Percentiles rank a stretch among this genome's conserved stretches.
phyloP scores from a whole-genome alignment of 1,140 invertebrate genomes.

The Diabrotica virgifera region DNA sequence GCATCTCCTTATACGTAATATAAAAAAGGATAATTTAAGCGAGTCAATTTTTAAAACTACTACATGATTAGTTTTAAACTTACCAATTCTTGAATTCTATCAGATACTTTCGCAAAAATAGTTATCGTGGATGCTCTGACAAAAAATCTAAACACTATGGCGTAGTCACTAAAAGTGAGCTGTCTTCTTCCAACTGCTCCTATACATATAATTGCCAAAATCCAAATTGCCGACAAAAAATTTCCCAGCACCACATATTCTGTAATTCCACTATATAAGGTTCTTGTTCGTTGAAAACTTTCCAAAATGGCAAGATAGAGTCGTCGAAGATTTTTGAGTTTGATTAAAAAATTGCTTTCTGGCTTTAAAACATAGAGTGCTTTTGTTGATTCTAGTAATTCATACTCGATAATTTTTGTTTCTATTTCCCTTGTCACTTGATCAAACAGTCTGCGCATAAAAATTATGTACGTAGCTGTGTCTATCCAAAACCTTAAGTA shows the following conservation, averaged over 20 bases:
- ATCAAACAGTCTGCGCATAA: background rate
- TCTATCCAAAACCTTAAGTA: conserved; percentile 5
- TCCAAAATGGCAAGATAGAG: background rate
- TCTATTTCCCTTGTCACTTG: background rate
- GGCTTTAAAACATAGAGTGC: background rate
- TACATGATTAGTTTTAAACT: background rate
- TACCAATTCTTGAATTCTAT: background rate
- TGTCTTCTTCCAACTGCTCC: background rate
- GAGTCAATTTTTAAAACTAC: too few relatives aligned
- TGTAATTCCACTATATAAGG: background rate
- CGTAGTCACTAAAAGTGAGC: background rate
- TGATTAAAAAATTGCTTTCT: background rate
- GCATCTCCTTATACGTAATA: too few relatives aligned
- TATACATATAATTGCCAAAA: conserved; percentile 3
- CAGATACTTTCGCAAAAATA: background rate
- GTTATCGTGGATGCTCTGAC: background rate
- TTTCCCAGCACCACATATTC: background rate
- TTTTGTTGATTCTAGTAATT: background rate
- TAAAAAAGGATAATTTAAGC: too few relatives aligned
- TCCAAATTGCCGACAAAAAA: conserved; percentile 5
- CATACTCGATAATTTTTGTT: background rate
- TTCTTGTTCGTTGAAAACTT: background rate
- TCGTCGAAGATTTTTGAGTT: background rate
- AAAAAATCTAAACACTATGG: background rate
- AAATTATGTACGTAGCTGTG: background rate